Evolutionary conservation across 2,888 invertebrate species (phyloP).

Genomic region (Pheosia gnoma): DNA sequence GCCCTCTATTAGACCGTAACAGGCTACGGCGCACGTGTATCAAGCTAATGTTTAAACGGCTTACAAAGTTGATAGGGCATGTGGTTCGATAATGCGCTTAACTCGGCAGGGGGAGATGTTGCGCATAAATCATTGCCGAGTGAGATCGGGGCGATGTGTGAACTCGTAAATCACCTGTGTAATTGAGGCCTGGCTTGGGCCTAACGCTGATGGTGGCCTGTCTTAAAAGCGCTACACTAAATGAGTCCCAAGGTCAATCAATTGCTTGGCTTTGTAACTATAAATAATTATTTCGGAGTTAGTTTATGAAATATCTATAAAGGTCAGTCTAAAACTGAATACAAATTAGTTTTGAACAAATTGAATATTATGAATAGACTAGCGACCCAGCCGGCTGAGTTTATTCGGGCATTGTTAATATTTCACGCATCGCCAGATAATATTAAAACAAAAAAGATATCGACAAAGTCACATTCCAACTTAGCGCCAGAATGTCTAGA

Average conservation of each 20-base stretch:
- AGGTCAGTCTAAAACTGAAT: too few species aligned
- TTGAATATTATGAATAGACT: too few species aligned
- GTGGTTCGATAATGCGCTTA: conserved; percentile 78
- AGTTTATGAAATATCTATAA: not conserved
- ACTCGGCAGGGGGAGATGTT: conserved; percentile 76
- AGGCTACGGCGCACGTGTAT: conserved; percentile 32
- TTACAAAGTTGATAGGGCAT: conserved; percentile 76
- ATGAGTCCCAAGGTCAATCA: conserved; percentile 49
- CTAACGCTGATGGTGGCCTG: conserved; percentile 67
- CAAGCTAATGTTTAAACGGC: conserved; percentile 58
- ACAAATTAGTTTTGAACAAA: too few species aligned
- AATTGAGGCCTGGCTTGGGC: conserved; percentile 69
- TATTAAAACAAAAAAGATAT: too few species aligned
- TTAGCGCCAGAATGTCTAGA: too few species aligned
- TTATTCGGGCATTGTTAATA: too few species aligned
- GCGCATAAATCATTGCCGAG: conserved; percentile 81
- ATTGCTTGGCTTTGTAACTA: conserved; percentile 30
- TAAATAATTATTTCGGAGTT: not conserved
- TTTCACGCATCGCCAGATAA: too few species aligned
- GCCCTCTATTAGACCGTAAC: conserved; percentile 41
- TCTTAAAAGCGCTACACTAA: conserved; percentile 65
- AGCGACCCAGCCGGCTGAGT: too few species aligned
- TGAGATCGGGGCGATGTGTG: conserved; percentile 81
- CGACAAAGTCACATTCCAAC: too few species aligned
- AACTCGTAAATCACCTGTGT: conserved; percentile 80